Base-by-base conservation (phyloP, 2,113 vertebrate genomes). In the Gadus macrocephalus region DNA sequence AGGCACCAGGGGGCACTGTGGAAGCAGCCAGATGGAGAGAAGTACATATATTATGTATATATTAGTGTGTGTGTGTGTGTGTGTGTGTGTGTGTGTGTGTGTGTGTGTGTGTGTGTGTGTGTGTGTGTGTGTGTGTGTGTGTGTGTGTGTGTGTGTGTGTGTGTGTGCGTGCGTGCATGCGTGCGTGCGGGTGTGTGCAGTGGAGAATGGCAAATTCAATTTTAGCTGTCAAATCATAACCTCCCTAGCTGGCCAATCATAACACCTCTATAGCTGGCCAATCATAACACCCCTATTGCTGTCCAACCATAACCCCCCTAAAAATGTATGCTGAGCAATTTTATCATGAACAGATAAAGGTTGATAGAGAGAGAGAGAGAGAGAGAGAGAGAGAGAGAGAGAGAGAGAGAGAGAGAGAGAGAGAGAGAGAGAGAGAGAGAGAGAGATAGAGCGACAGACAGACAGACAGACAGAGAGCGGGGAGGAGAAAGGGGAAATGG, bases 251-350 rank as follows among this genome's bases (percentile, higher is more conserved):
- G 62, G 17, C 28, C 62, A 35, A 64, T 64, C 31, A 38, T 15
- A 64, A 38, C 31, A 6, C 22, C 4, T 67, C 66, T 69, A 66
- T 28, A 12, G 31, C 3, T 49, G 42, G 7, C 42, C 81, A n/a
- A 74, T 81, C 83, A 70, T 83, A 85, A 12, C 20, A 22, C 22
- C 4, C 69, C 66, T 69, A 66, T 28, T 6, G 31, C 42, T 49
- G 42, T 14, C 12, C 42, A 49, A 49, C 12, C 42, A 49, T 9
- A 49, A 9, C 42, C 2, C 7, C 7, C 42, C 42, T 87, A 83
- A 83, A 87, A 81, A 73, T 76, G 76, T 74, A 86, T 88, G 31
- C 85, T 84, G 73, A 84, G 86, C 82, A 85, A 84, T 86, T 88
- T 83, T 81, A 68, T 76, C 79, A 83, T 77, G 27, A 73, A 81